Evolutionary conservation across 2,113 vertebrate species (phyloP).

Genomic region (Rhipidura dahli): DNA sequence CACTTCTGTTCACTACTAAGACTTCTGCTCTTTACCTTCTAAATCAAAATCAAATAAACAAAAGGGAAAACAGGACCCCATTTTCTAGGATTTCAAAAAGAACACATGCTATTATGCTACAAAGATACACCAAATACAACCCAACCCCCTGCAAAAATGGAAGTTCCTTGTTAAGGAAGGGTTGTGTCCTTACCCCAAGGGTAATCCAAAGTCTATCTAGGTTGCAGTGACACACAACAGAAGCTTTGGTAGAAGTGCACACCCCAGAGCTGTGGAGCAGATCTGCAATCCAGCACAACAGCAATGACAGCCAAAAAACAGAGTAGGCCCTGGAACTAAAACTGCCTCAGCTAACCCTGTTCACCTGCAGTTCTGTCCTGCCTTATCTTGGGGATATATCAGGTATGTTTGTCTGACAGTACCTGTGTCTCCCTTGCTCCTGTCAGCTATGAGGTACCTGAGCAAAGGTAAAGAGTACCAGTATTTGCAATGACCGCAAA

Average conservation of each 20-base stretch:
- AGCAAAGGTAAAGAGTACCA: not conserved
- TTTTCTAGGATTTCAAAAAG: not conserved
- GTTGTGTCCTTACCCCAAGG: not conserved
- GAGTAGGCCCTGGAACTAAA: not conserved
- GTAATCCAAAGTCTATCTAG: not conserved
- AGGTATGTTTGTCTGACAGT: not conserved
- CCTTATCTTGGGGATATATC: not conserved
- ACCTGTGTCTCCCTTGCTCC: not conserved
- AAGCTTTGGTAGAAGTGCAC: not conserved
- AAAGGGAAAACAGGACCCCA: not conserved
- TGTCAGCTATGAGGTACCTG: not conserved
- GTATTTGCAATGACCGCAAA: not conserved
- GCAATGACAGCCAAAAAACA: not conserved
- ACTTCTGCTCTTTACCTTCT: not conserved
- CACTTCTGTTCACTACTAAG: not conserved
- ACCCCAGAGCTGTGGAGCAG: not conserved
- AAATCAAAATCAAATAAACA: not conserved
- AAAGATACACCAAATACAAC: not conserved
- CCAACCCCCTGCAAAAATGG: not conserved
- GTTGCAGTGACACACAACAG: not conserved
- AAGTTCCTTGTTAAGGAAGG: fast-evolving
- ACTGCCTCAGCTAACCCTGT: not conserved
- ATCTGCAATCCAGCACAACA: not conserved
- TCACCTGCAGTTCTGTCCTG: not conserved
- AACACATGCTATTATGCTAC: not conserved